These are phyloP conservation scores for Napeogenes sylphis DNA, from an alignment of 2,888 invertebrate genomes.

Conservation along the genomic window DNA sequence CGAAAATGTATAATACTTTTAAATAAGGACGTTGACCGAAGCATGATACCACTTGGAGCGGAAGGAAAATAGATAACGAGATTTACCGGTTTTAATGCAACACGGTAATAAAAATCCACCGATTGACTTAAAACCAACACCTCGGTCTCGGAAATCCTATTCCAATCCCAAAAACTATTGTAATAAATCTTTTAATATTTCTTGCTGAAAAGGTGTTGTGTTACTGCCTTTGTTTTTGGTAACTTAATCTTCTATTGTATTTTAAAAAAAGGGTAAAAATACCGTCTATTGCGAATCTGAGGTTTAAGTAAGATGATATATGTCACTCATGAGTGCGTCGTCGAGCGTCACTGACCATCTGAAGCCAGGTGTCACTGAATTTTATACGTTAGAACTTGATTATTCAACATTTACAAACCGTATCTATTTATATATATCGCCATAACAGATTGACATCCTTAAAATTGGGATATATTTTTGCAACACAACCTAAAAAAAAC, in stretches of 20 bases:
- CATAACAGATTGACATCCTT: too few species aligned
- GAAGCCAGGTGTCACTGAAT: slow-evolving; percentile 21
- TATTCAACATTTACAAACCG: background rate
- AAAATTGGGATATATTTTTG: too few species aligned
- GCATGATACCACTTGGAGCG: slow-evolving; percentile 21
- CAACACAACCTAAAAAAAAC: too few species aligned
- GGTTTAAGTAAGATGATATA: slow-evolving; percentile 23
- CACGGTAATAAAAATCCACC: slow-evolving; percentile 15
- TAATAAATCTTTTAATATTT: too few species aligned
- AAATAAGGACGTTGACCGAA: slow-evolving; percentile 29
- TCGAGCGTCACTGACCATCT: slow-evolving; percentile 26
- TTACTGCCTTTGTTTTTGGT: slow-evolving; percentile 6
- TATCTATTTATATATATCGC: too few species aligned
- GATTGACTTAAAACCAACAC: slow-evolving; percentile 3
- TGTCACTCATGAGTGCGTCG: slow-evolving; percentile 24
- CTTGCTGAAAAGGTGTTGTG: background rate
- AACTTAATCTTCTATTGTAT: background rate
- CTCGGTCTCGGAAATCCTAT: background rate
- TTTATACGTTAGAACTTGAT: slow-evolving; percentile 17
- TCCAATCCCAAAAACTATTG: background rate
- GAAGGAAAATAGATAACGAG: slow-evolving; percentile 31
- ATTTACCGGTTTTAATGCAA: slow-evolving; percentile 25
- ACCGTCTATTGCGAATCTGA: slow-evolving; percentile 15
- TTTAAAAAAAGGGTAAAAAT: slow-evolving; percentile 3
- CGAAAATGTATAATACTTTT: slow-evolving; percentile 19